phyloP scores from a whole-genome alignment of 2,797 vertebrate genomes.

The Glyptemys insculpta region DNA sequence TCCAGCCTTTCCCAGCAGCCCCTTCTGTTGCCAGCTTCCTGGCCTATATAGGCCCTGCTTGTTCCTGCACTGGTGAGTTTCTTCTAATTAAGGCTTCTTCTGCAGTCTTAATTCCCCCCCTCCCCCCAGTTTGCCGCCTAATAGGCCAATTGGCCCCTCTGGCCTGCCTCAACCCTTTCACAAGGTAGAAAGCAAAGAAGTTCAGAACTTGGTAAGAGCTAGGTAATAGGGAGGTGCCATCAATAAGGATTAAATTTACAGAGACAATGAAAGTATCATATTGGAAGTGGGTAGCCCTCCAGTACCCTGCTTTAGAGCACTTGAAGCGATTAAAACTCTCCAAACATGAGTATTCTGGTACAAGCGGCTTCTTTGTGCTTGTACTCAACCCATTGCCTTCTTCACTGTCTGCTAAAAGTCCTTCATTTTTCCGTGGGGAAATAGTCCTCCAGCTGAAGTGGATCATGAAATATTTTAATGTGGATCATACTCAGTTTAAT shows the following conservation, averaged over 20 bases:
- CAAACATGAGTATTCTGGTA: background rate
- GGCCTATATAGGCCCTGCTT: no score
- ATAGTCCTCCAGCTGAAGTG: slow-evolving; percentile 60
- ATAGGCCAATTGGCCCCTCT: no score
- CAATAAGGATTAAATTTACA: background rate
- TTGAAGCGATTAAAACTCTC: slow-evolving; percentile 20
- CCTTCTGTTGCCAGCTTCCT: no score
- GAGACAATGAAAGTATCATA: background rate
- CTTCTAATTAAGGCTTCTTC: no score
- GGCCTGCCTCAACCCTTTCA: no score
- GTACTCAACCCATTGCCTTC: slow-evolving; percentile 21
- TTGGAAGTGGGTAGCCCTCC: slow-evolving; percentile 14
- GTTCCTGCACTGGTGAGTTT: no score
- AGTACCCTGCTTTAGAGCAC: slow-evolving; percentile 23
- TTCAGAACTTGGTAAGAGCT: background rate
- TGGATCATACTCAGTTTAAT: slow-evolving; percentile 68
- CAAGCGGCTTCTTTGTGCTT: slow-evolving; percentile 30
- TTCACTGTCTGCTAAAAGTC: slow-evolving; percentile 26
- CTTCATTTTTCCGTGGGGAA: slow-evolving; percentile 66
- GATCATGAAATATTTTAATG: slow-evolving; percentile 49
- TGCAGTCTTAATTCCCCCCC: no score
- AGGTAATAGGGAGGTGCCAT: background rate
- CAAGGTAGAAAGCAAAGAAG: background rate
- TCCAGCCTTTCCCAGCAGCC: no score
- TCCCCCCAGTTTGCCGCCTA: no score